Conservation (phyloP, 2,113 vertebrate species). For the Mobula birostris region DNA sequence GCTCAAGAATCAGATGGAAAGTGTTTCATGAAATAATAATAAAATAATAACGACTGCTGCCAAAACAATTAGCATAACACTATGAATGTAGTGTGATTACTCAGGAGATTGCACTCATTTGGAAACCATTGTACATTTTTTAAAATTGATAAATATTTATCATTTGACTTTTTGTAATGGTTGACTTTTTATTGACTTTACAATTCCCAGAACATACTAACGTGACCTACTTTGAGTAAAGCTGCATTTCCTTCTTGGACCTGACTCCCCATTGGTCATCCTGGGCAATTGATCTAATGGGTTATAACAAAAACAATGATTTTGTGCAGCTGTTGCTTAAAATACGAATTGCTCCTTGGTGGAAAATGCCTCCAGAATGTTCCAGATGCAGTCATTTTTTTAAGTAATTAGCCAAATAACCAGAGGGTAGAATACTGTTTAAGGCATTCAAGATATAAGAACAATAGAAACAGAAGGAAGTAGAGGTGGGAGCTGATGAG, state of each 20-base stretch:
- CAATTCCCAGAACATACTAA: neutral
- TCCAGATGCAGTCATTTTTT: too few species aligned
- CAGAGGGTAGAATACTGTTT: too few species aligned
- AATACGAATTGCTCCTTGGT: too few species aligned
- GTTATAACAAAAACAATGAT: neutral
- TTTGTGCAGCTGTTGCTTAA: neutral
- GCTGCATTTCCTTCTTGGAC: neutral
- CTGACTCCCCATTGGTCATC: neutral
- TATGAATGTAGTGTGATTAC: neutral
- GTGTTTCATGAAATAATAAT: neutral
- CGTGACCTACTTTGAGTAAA: neutral
- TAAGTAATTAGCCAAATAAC: too few species aligned
- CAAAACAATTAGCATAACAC: slow-evolving; percentile 1
- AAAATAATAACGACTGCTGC: neutral
- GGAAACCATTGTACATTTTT: neutral
- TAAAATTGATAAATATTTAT: neutral
- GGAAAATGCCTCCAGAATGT: too few species aligned
- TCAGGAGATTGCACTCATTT: neutral
- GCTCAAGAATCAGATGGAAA: neutral
- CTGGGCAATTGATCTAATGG: neutral
- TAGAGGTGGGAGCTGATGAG: too few species aligned
- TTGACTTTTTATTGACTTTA: neutral
- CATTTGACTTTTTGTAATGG: neutral
- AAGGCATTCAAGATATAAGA: too few species aligned
- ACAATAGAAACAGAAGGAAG: too few species aligned